Base-by-base conservation (phyloP, 2,888 invertebrate species). In the Ptychoptera contaminata region DNA sequence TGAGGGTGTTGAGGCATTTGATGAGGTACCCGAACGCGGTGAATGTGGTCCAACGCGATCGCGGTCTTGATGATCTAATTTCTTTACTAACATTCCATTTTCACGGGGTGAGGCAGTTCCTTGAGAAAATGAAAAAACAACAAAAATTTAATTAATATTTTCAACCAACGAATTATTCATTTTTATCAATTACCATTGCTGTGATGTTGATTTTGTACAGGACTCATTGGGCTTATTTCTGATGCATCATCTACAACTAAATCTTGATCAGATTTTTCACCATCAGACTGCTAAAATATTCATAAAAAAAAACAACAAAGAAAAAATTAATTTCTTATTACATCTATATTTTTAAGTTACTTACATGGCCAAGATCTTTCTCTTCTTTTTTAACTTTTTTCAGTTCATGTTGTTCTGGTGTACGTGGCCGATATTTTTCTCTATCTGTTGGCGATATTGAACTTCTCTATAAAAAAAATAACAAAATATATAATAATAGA, bases 201-300 rank as follows among this genome's bases (percentile, higher is more conserved):
- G 32, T 50, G 51, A 40, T 50, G 50, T 42, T 51, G 51, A 46
- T 51, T 51, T 46, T 49, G 51, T 39, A 78, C 72, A 1, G 81
- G 79, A 42, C 87, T 86, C 43, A 81, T 77, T 8, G 86, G 86
- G 43, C 51, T 53, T n/a, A 52, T 52, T 68, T 92, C 91, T 53
- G 87, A 88, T 43, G 90, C 90, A 57, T 88, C 93, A 65, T 94
- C 94, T 23, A 94, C 93, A 49, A 94, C 93, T 55, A 94, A 68
- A 61, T 93, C 92, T 70, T 90, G 85, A 60, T 91, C 88, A 59
- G 82, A 82, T 62, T 86, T 86, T 60, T 84, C 85, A 45, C 82
- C 84, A 62, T 85, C 84, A 61, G 81, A 82, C 58, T 82, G 82
- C 77, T 79, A 67, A 16, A 45, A 42, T 44, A 40, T 16, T 8